A percentile compares a stretch with the other conserved stretches of the same genome.
Conservation (phyloP, 1,140 invertebrate genomes). For the Aphelinus atriplicis region DNA sequence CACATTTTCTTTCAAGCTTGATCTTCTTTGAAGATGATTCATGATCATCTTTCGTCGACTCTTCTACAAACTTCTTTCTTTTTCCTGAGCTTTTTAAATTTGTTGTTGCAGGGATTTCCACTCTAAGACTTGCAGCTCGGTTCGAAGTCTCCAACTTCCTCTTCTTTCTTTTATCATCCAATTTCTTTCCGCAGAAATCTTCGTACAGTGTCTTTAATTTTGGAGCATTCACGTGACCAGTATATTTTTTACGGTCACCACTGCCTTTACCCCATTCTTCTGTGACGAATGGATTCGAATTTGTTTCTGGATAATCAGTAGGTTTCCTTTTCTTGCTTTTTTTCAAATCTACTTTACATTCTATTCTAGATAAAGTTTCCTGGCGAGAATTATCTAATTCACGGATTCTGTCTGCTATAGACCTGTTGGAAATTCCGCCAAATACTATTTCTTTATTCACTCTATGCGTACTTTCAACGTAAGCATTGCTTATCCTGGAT, state of each 20-base stretch:
- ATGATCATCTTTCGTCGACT: no score
- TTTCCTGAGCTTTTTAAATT: no score
- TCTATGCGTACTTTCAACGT: conserved; percentile 39
- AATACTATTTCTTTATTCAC: conserved; percentile 27
- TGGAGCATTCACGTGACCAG: neutral
- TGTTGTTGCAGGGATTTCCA: no score
- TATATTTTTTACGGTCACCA: neutral
- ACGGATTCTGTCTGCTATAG: conserved; percentile 12
- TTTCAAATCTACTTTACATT: neutral
- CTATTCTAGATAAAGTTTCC: neutral
- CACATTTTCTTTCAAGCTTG: no score
- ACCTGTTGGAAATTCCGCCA: neutral
- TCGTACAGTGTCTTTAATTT: neutral
- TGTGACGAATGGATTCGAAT: neutral
- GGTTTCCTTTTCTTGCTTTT: neutral
- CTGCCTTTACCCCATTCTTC: conserved; percentile 2
- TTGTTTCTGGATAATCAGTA: neutral
- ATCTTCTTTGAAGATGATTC: no score
- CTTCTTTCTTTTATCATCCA: neutral
- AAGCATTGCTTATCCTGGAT: conserved; percentile 39
- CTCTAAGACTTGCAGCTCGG: no score
- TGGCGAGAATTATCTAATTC: neutral
- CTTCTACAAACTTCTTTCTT: no score
- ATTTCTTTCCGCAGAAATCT: conserved; percentile 3
- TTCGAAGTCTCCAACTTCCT: no score